phyloP scores from a whole-genome alignment of 2,888 invertebrate genomes.

The Drosophila setosimentum region DNA sequence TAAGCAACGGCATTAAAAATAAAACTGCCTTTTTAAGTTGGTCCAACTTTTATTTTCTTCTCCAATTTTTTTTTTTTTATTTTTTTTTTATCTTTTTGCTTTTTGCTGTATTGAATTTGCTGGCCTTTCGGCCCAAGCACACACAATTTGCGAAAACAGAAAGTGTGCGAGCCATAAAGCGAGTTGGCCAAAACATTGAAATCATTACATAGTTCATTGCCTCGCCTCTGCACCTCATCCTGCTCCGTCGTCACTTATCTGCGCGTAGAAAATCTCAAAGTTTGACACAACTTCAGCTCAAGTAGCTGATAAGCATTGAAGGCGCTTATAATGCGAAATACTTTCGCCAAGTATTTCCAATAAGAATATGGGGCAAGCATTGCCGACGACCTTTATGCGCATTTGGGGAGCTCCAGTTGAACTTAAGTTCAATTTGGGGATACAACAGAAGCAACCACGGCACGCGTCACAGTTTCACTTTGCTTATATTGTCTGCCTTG shows the following conservation, averaged over 20 bases:
- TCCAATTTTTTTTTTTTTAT: conserved; percentile 7
- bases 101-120: conserved; percentile 39
- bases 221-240: neutral
- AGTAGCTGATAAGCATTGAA: conserved; percentile 60
- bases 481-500: conserved; percentile 1
- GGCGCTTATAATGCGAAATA: conserved; percentile 54
- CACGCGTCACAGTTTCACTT: conserved; percentile 19
- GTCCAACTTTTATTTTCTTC: conserved; percentile 40
- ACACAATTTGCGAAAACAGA: conserved; percentile 26
- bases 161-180: conserved; percentile 44
- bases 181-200: conserved; percentile 43
- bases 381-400: conserved; percentile 53
- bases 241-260: conserved; percentile 32
- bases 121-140: conserved; percentile 8
- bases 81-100: neutral
- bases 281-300: conserved; percentile 55
- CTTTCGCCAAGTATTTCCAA: conserved; percentile 60
- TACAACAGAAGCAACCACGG: conserved; percentile 2
- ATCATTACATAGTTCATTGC: conserved; percentile 41
- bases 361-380: conserved; percentile 36
- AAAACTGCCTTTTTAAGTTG: conserved; percentile 43
- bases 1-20: conserved; percentile 51
- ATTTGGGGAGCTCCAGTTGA: conserved; percentile 42
- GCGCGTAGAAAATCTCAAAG: conserved; percentile 43
- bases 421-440: neutral